phyloP scores from a whole-genome alignment of 1,140 invertebrate genomes.

The Drosophila yakuba region DNA sequence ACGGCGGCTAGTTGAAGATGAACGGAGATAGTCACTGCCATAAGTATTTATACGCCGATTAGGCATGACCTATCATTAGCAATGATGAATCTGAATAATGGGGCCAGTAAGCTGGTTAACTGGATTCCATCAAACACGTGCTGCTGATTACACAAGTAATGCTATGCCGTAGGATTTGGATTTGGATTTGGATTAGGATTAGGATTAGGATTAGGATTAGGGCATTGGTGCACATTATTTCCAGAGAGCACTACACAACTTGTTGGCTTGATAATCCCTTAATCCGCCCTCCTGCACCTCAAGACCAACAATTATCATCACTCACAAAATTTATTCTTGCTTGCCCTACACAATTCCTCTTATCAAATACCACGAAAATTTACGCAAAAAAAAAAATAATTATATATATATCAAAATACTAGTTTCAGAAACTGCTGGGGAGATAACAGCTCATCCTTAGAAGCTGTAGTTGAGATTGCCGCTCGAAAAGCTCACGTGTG shows the following conservation, averaged over 20 bases:
- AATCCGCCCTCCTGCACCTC: too few species aligned
- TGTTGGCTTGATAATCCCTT: too few species aligned
- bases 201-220: too few species aligned
- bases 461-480: slow-evolving; percentile 76
- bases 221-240: too few species aligned
- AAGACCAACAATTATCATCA: background rate
- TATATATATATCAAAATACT: background rate
- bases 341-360: slow-evolving; percentile 4
- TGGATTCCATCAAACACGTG: too few species aligned
- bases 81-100: background rate
- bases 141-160: too few species aligned
- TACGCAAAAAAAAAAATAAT: slow-evolving; percentile 9
- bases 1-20: background rate
- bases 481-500: slow-evolving; percentile 73
- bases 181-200: too few species aligned
- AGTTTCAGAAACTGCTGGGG: background rate
- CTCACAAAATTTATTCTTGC: slow-evolving; percentile 8
- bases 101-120: background rate
- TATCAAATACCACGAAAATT: slow-evolving; percentile 10
- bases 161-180: too few species aligned
- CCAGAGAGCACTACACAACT: too few species aligned
- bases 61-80: background rate
- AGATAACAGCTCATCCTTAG: slow-evolving; percentile 10
- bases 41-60: too few species aligned
- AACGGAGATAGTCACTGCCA: background rate